Conservation (phyloP, 1,140 invertebrate species). For the Brachionus manjavacas region DNA sequence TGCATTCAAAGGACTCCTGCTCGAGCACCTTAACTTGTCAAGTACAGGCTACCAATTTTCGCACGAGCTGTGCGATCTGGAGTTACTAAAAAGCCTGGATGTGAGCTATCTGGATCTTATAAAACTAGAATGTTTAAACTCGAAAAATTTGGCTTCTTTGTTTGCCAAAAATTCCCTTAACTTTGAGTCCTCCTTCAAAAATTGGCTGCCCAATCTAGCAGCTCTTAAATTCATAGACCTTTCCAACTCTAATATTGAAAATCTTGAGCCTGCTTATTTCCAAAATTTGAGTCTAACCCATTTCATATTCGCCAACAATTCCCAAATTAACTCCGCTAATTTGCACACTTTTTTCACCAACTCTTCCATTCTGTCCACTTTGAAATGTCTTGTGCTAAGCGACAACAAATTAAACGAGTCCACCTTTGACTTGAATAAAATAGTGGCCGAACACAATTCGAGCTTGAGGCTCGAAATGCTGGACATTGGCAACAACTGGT, state of each 20-base stretch:
- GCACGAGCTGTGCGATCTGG: neutral
- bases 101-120: neutral
- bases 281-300: neutral
- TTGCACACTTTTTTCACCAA: neutral
- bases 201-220: neutral
- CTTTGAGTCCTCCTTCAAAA: neutral
- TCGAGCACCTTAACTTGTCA: neutral
- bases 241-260: neutral
- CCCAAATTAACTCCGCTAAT: neutral
- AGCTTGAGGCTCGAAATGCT: neutral
- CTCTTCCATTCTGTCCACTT: neutral
- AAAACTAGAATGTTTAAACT: neutral
- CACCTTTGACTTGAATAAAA: neutral
- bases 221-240: slow-evolving; percentile 2
- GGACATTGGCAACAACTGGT: neutral
- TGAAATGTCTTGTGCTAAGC: neutral
- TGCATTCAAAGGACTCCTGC: neutral
- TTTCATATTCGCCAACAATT: neutral
- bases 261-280: neutral
- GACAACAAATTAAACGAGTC: neutral
- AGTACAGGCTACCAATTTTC: neutral
- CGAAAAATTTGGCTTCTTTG: neutral
- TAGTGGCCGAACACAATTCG: neutral
- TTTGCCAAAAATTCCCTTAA: neutral
- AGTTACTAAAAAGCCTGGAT: neutral